These are phyloP conservation scores for Muscicapa comitata DNA, from an alignment of 2,797 vertebrate species.

Conservation along the genomic window DNA sequence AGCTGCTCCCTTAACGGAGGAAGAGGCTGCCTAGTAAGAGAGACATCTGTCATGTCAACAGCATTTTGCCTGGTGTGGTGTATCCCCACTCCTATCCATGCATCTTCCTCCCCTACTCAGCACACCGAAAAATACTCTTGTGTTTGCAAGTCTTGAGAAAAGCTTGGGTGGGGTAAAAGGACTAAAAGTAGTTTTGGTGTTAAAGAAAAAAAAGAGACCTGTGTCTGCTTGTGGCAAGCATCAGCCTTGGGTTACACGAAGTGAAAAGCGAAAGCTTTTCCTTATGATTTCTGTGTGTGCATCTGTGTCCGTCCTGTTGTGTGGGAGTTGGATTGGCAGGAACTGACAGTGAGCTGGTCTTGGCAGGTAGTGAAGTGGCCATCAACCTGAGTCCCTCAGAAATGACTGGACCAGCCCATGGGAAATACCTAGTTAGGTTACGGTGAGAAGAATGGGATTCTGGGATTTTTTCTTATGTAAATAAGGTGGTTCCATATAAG, in stretches of 20 bases:
- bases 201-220: not conserved
- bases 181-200: not conserved
- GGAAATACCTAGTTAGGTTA: too few relatives aligned
- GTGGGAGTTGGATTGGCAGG: too few relatives aligned
- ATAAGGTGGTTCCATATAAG: too few relatives aligned
- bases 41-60: not conserved
- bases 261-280: not conserved
- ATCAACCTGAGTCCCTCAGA: too few relatives aligned
- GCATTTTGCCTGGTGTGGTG: not conserved
- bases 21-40: not conserved
- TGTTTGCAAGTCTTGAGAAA: not conserved
- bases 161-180: not conserved
- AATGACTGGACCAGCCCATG: too few relatives aligned
- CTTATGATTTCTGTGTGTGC: not conserved
- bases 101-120: not conserved
- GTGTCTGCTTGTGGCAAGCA: fast-evolving
- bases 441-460: too few relatives aligned
- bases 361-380: too few relatives aligned
- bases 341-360: too few relatives aligned
- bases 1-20: not conserved
- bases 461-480: too few relatives aligned
- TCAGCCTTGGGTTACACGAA: not conserved
- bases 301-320: not conserved
- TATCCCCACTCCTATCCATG: not conserved
- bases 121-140: not conserved